Evolutionary conservation across 2,797 vertebrate genomes (phyloP).

Genomic region (Alcedo quadribrachys): DNA sequence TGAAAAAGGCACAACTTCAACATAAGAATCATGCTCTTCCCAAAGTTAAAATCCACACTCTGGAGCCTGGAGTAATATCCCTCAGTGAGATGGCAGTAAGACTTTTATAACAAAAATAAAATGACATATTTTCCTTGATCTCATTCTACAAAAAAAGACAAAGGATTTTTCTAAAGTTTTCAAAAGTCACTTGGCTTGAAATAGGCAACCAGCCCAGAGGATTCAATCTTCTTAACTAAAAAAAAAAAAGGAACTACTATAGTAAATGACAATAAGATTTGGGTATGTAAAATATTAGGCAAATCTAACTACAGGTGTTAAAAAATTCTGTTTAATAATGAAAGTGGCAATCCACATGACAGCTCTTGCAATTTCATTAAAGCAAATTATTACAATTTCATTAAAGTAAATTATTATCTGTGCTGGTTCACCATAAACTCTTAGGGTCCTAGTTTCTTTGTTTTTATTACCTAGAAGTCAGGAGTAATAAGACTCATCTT

Average conservation of each 20-base stretch:
- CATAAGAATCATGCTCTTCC: not conserved
- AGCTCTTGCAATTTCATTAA: not conserved
- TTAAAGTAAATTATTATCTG: not conserved
- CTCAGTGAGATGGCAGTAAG: not conserved
- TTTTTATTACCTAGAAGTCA: not conserved
- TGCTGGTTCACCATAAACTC: not conserved
- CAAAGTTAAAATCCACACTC: not conserved
- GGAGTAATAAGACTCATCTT: not conserved
- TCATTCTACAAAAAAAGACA: not conserved
- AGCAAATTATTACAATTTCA: not conserved
- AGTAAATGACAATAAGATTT: not conserved
- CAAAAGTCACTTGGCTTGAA: not conserved
- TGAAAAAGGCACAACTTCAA: not conserved
- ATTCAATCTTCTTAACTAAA: not conserved
- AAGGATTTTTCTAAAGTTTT: not conserved
- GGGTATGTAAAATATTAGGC: not conserved
- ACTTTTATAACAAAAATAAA: constrained; percentile 18
- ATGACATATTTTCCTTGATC: not conserved
- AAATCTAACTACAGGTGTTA: not conserved
- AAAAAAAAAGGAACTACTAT: not conserved
- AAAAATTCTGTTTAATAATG: not conserved
- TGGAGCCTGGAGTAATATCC: not conserved
- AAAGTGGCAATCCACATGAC: not conserved
- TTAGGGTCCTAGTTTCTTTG: not conserved
- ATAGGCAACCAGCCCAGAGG: not conserved